Evolutionary conservation across 2,888 invertebrate genomes (phyloP), one percentile per base, ranked within the genome.

Genomic region (Allolobophora icterica): DNA sequence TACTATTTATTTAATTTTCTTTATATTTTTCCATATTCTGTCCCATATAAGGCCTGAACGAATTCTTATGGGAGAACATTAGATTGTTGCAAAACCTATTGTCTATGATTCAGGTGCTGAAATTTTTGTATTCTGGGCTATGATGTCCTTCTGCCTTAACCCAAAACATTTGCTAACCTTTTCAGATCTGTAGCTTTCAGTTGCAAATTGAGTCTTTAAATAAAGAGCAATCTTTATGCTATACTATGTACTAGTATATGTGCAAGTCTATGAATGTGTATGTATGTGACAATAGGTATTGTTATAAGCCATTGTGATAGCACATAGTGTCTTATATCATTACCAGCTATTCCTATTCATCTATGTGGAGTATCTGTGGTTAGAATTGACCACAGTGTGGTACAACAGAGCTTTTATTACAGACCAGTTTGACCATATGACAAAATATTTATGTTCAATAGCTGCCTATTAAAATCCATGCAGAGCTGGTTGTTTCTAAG

Each of bases 391-490:
- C n/a, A n/a, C 19, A 45, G 1, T n/a, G 17, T 52, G 52, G 21
- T 52, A n/a, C 30, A 71, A n/a, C 6, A n/a, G 71, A 71, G n/a
- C n/a, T 8, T 71, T 30, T 71, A 17, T n/a, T n/a, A n/a, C 30
- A 1, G n/a, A 71, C 71, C n/a, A 71, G n/a, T n/a, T n/a, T 30
- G 6, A 71, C 21, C 24, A n/a, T n/a, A 71, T 71, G n/a, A 30
- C 71, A 71, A 35, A 87, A 35, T 89, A 33, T 89, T 89, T 89
- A 89, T 38, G 24, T n/a, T 89, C 33, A 89, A 34, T 33, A 35
- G 38, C 13, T 89, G 35, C 15, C 3, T 89, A 89, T 38, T 40
- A 89, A 38, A 38, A 35, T 89, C 11, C 13, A 11, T 38, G 40
- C 24, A 89, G 89, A 38, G 34, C 30, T 87, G 35, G 21, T 35